Conservation (phyloP, 2,113 vertebrate genomes). For the Cavia aperea region DNA sequence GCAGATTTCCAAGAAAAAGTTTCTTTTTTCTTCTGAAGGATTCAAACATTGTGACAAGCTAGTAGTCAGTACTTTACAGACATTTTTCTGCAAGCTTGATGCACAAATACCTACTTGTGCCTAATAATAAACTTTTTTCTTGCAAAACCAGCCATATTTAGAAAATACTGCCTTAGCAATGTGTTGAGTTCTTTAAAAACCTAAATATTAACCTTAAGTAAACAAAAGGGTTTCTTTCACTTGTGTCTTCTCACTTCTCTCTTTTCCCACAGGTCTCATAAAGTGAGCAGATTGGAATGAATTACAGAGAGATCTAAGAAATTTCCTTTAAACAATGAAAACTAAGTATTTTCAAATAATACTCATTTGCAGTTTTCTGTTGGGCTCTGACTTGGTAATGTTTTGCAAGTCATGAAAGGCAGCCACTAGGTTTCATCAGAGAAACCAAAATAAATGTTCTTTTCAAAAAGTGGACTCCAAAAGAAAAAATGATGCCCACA, state of each 20-base stretch:
- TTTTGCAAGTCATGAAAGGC: conserved; percentile 26
- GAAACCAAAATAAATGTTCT: conserved; percentile 61
- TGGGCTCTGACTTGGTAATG: conserved; percentile 51
- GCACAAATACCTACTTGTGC: neutral
- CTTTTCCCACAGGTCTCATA: neutral
- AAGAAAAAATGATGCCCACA: conserved; percentile 35
- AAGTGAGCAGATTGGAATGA: conserved; percentile 44
- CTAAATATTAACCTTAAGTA: neutral
- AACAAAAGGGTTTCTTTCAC: conserved; percentile 3
- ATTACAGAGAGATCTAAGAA: conserved; percentile 39
- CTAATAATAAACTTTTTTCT: neutral
- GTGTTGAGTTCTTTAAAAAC: neutral
- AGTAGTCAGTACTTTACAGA: neutral
- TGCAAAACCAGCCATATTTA: neutral
- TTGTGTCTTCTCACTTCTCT: neutral
- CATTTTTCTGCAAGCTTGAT: neutral
- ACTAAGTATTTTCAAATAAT: conserved; percentile 53
- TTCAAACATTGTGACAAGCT: neutral
- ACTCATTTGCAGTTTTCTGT: conserved; percentile 44
- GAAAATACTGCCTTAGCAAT: conserved; percentile 18
- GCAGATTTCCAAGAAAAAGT: neutral
- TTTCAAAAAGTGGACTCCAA: conserved; percentile 35
- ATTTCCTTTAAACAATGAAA: conserved; percentile 56
- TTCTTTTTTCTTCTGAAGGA: neutral
- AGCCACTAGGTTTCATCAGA: conserved; percentile 39